Base-by-base conservation (phyloP, 2,113 vertebrate genomes). In the Noctilio leporinus region DNA sequence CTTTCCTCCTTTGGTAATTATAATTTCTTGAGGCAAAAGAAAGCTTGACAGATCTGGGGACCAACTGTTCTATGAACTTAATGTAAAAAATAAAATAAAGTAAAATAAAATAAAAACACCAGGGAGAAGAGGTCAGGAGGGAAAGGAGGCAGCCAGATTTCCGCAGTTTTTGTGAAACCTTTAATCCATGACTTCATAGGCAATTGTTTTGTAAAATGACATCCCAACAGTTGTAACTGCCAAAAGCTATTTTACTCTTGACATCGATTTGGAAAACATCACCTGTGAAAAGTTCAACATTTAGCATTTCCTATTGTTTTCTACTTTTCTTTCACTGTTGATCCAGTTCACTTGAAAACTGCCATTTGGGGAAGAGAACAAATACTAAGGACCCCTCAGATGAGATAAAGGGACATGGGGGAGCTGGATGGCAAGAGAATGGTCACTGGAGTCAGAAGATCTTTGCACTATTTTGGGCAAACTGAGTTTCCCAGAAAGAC, bases 251-350 rank as follows among this genome's bases (percentile, higher is more conserved):
- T 96, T 97, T 94, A 88, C 92, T 97, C 96, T 95, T 97, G 92
- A 97, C 96, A 97, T 97, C 93, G 73, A 96, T 97, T 98, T 93
- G 87, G 84, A 96, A 97, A 96, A 95, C 83, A 78, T 96, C 96
- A 95, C 95, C 87, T 96, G 77, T 96, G 97, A 96, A 98, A 98
- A 96, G 95, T 97, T 97, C 96, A 96, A 65, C 88, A 92, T 85
- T 97, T 92, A 97, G 94, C 92, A 96, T 97, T 97, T 97, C 95
- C 94, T 85, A 92, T 86, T 95, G 77, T 95, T 96, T 97, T 88
- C 49, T 51, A 51, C 77, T 90, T 78, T 67, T 55, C 76, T 95
- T 55, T 93, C 85, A 92, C 45, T 72, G 10, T 45, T 84, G 70
- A 55, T 53, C 47, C 75, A 69, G 57, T 92, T 95, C n/a, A 38